Evolutionary conservation across 2,113 vertebrate species (phyloP), one percentile per base, ranked within the genome.

Genomic region (Agapornis roseicollis): DNA sequence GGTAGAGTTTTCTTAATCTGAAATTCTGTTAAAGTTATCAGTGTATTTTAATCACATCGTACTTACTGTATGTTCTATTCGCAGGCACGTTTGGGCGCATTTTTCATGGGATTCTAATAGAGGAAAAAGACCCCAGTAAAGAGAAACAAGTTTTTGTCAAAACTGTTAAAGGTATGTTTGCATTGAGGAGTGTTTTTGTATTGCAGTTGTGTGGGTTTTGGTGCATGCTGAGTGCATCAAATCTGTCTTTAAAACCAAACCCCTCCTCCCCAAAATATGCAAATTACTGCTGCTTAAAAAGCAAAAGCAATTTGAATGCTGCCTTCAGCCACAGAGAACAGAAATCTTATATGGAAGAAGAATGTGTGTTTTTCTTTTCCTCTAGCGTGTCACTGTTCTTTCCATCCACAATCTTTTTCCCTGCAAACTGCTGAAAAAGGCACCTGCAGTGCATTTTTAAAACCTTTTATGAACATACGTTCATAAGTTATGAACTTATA

Each of bases 1-100:
- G 33, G 28, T 46, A 17, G 9, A 42, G 29, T 39, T 86, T 72
- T 82, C 49, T 41, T n/a, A 64, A 46, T 49, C 25, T 1, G n/a
- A 35, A 63, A 7, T 46, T 78, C 42, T 73, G 9, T 60, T 28
- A 11, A 33, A 29, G 17, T 69, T 79, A 13, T 41, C 77, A 31
- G 17, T 41, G 31, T 46, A 20, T 39, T 83, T 63, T 77, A 68
- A 71, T 33, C 63, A 52, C 12, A 3, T 13, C 8, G 13, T 28
- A 3, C 23, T 71, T 7, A 81, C 25, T 47, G 17, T 80, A 0
- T 69, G 11, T 96, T 98, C 79, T 98, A 93, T 96, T 90, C 35
- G 47, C 94, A 99, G 99, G 99, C 93, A 99, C 99, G 1, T 99
- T 99, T 98, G 99, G 99, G 16, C 99, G 99, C 88, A 99, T 99